Evolutionary conservation across 2,888 invertebrate genomes (phyloP).

Genomic region (Eupithecia abbreviata): DNA sequence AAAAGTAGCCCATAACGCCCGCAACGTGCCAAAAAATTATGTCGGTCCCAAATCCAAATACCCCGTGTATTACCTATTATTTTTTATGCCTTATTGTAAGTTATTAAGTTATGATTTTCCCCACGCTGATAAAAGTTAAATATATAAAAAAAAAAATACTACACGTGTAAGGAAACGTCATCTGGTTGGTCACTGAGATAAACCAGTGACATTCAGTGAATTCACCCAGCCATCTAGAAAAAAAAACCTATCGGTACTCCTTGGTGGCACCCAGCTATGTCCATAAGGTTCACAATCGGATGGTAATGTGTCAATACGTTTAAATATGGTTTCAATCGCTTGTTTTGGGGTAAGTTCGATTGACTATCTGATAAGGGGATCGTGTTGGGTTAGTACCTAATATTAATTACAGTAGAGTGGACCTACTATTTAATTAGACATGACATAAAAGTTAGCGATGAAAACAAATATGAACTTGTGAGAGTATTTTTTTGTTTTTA

Average conservation of each 20-base stretch:
- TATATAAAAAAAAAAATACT: no score
- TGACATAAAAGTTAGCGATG: background rate
- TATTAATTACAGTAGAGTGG: slow-evolving; percentile 7
- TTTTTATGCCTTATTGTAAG: no score
- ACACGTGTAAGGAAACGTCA: background rate
- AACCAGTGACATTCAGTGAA: background rate
- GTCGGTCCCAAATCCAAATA: no score
- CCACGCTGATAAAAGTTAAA: no score
- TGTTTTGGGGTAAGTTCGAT: slow-evolving; percentile 28
- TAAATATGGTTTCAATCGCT: slow-evolving; percentile 7
- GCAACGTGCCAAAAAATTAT: no score
- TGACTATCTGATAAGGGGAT: slow-evolving; percentile 32
- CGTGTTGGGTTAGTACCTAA: slow-evolving; percentile 36
- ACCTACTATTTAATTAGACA: background rate
- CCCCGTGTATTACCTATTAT: no score
- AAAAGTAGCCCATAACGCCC: no score
- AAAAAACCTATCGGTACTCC: no score
- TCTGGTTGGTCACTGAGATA: background rate
- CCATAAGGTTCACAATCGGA: slow-evolving; percentile 19
- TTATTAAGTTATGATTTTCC: no score
- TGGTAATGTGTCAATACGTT: slow-evolving; percentile 25
- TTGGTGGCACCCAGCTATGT: background rate
- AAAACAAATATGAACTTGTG: background rate
- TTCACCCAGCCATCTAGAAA: background rate
- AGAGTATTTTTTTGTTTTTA: background rate